A percentile compares a stretch with the other conserved stretches of the same genome.
These are phyloP conservation scores for Adelphocoris suturalis DNA, from an alignment of 2,888 invertebrate species.

Conservation along the genomic window DNA sequence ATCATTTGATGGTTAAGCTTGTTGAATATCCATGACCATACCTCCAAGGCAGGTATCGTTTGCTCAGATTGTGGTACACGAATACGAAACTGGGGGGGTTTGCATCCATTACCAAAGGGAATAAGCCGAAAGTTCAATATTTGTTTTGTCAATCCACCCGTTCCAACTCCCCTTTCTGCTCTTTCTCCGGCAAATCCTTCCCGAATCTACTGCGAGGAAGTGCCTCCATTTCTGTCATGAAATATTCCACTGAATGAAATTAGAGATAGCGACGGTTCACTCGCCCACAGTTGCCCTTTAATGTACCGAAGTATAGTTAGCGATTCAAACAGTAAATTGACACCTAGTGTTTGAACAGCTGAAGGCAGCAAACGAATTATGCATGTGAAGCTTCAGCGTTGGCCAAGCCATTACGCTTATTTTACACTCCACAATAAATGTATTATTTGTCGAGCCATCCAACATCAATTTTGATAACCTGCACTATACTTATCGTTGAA, in stretches of 20 bases:
- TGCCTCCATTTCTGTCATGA: conserved; percentile 20
- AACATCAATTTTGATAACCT: too few relatives aligned
- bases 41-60: conserved; percentile 19
- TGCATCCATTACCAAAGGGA: conserved; percentile 54
- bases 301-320: background rate
- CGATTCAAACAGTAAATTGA: background rate
- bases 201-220: background rate
- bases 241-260: conserved; percentile 9
- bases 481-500: too few relatives aligned
- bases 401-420: too few relatives aligned
- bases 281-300: background rate
- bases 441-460: too few relatives aligned
- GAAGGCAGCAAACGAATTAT: background rate
- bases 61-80: conserved; percentile 7
- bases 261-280: background rate
- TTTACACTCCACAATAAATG: too few relatives aligned
- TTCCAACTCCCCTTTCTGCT: background rate
- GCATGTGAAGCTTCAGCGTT: too few relatives aligned
- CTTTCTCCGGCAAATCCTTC: background rate
- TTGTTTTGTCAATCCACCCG: conserved; percentile 36
- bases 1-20: too few relatives aligned
- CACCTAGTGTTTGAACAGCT: background rate
- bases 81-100: conserved; percentile 8
- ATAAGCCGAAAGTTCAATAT: conserved; percentile 62
- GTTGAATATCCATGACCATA: conserved; percentile 11